A percentile compares a stretch with the other conserved stretches of the same genome.
These are phyloP conservation scores for Phlogophora meticulosa DNA, from an alignment of 2,888 invertebrate genomes.

Conservation along the genomic window DNA sequence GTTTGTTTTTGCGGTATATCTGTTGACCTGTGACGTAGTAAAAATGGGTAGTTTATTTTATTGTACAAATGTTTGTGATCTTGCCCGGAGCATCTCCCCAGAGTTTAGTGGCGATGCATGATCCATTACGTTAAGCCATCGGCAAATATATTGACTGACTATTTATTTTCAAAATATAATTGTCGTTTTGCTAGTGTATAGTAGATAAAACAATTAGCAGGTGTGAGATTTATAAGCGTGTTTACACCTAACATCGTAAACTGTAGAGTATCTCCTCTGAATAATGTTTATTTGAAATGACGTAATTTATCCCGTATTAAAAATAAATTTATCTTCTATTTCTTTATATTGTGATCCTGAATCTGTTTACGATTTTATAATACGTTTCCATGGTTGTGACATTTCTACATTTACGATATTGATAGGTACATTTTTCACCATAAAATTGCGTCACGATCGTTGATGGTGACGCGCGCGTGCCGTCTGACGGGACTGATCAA, in stretches of 20 bases:
- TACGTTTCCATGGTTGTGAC: too few relatives aligned
- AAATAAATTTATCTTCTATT: too few relatives aligned
- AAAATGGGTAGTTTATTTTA: constrained; percentile 63
- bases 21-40: constrained; percentile 29
- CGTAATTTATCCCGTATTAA: neutral
- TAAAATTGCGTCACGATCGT: too few relatives aligned
- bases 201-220: constrained; percentile 28
- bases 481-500: too few relatives aligned
- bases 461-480: too few relatives aligned
- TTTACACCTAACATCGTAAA: neutral
- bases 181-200: constrained; percentile 24
- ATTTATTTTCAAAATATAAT: constrained; percentile 36
- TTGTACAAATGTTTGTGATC: constrained; percentile 77
- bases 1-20: constrained; percentile 54
- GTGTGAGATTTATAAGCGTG: constrained; percentile 9
- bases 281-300: constrained; percentile 15
- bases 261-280: neutral
- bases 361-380: too few relatives aligned
- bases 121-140: constrained; percentile 50
- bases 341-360: too few relatives aligned
- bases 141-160: constrained; percentile 59
- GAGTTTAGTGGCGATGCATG: constrained; percentile 71
- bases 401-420: too few relatives aligned
- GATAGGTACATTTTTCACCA: too few relatives aligned
- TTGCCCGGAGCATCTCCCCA: constrained; percentile 72